phyloP scores from a whole-genome alignment of 2,888 invertebrate genomes.

The Dicyrtomina minuta region DNA sequence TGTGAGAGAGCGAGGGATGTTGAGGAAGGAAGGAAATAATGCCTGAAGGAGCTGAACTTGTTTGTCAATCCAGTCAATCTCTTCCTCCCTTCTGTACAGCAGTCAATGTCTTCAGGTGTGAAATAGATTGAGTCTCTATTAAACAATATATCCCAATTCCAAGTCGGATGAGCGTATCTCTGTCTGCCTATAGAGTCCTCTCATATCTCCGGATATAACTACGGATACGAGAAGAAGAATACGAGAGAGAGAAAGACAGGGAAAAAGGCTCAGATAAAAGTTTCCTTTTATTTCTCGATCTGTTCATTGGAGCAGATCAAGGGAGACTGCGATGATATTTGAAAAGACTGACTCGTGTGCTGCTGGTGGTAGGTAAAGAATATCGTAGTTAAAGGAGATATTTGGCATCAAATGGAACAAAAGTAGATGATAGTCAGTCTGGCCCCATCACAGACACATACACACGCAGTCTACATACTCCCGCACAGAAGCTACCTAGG shows the following conservation, averaged over 20 bases:
- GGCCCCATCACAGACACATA: too few species aligned
- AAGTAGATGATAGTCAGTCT: too few species aligned
- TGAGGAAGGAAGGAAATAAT: constrained; percentile 18
- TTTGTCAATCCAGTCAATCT: constrained; percentile 25
- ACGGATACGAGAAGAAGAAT: neutral
- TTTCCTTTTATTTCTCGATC: constrained; percentile 8
- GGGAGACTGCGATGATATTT: too few species aligned
- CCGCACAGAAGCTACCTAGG: too few species aligned
- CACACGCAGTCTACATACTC: too few species aligned
- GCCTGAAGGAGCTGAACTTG: constrained; percentile 5
- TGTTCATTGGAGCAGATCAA: neutral
- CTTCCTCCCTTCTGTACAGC: neutral
- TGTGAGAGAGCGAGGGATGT: neutral
- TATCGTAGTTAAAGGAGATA: too few species aligned
- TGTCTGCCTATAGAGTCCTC: neutral
- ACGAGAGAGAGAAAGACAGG: neutral
- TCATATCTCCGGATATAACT: neutral
- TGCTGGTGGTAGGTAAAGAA: too few species aligned
- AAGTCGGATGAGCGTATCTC: neutral
- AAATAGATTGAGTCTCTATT: constrained; percentile 24
- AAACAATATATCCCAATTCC: too few species aligned
- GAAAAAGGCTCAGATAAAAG: constrained; percentile 10
- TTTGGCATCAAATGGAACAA: too few species aligned
- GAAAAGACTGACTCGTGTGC: too few species aligned
- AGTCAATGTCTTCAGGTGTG: constrained; percentile 21